Conservation (phyloP, 2,113 vertebrate species). For the Calidris pugnax region DNA sequence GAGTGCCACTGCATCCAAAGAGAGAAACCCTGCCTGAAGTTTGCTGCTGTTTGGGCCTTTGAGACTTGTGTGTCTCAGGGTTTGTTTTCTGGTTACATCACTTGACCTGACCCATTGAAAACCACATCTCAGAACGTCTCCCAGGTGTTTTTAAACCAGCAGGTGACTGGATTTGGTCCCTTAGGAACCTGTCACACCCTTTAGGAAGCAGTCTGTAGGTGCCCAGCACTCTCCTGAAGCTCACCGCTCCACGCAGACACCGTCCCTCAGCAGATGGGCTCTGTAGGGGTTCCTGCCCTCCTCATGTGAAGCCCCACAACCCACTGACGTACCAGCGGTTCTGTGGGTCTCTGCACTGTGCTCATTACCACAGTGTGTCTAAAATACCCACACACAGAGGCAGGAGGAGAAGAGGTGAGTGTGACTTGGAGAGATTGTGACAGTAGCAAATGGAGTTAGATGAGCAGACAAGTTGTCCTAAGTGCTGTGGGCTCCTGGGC, state of each 20-base stretch:
- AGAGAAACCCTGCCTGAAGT: neutral
- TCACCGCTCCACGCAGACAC: too few species aligned
- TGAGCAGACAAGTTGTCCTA: neutral
- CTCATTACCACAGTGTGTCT: accelerated
- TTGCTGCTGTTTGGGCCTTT: neutral
- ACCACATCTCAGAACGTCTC: neutral
- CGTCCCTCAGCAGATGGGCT: neutral
- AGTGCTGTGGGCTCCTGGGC: neutral
- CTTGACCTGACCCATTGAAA: neutral
- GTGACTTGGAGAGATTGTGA: neutral
- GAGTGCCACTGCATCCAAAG: constrained; percentile 63
- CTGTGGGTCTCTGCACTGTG: neutral
- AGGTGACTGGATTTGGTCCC: neutral
- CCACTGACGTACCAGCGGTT: accelerated
- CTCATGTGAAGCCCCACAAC: neutral
- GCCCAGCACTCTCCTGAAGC: neutral
- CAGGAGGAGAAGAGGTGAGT: neutral
- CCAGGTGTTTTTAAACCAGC: neutral
- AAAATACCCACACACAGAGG: neutral
- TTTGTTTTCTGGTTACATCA: neutral
- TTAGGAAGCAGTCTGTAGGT: neutral
- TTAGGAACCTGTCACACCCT: neutral
- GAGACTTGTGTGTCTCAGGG: neutral
- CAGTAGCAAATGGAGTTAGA: accelerated
- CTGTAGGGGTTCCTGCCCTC: neutral